Conservation (phyloP, 2,113 vertebrate species). For the Petrocephalus microphthalmus region DNA sequence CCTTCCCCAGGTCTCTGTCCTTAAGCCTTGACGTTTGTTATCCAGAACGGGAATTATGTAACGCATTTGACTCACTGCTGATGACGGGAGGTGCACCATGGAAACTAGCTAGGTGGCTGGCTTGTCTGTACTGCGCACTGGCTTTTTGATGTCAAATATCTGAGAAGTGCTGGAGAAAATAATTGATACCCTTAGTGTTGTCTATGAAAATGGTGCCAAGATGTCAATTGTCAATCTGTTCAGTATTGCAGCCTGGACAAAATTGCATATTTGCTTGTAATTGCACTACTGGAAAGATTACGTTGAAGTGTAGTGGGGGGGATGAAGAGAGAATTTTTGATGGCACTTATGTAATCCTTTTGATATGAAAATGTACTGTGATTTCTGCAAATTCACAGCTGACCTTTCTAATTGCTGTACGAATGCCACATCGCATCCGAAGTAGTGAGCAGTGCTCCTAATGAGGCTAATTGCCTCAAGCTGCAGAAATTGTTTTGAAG, state of each 20-base stretch:
- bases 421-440: background rate
- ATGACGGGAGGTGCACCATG: conserved; percentile 11
- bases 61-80: conserved; percentile 1
- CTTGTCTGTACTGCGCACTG: background rate
- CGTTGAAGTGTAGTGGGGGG: background rate
- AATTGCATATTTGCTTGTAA: background rate
- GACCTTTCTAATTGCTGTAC: background rate
- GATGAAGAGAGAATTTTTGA: background rate
- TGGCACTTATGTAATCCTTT: background rate
- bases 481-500: background rate
- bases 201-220: background rate
- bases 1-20: background rate
- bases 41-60: conserved; percentile 7
- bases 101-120: conserved; percentile 2
- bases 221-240: background rate
- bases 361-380: conserved; percentile 2
- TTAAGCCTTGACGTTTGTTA: conserved; percentile 6
- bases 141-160: conserved; percentile 11
- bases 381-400: background rate
- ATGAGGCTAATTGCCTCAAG: conserved; percentile 11
- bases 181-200: background rate
- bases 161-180: background rate
- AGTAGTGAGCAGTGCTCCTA: background rate
- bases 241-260: background rate
- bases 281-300: background rate